Evolutionary conservation across 2,888 invertebrate species (phyloP).

Genomic region (Drosophila paranaensis): DNA sequence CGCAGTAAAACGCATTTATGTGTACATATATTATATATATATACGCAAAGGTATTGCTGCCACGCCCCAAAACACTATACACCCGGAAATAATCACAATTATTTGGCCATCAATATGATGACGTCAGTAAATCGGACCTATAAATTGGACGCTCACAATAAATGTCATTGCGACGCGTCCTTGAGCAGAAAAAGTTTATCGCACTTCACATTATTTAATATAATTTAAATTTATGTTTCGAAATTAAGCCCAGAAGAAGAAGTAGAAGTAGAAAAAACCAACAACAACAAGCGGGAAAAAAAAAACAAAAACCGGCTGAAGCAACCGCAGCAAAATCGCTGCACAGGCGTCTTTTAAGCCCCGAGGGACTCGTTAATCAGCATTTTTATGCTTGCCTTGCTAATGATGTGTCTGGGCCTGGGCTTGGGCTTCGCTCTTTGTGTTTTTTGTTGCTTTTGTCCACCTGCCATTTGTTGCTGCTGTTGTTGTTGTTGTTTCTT

Average conservation of each 20-base stretch:
- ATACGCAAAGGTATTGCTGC: neutral
- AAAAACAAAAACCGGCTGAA: constrained; percentile 8
- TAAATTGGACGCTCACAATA: constrained; percentile 71
- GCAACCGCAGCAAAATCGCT: constrained; percentile 24
- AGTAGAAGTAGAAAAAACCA: neutral
- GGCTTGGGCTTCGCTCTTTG: constrained; percentile 23
- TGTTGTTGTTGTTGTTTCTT: constrained; percentile 3
- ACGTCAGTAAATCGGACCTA: constrained; percentile 63
- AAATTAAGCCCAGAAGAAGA: constrained; percentile 45
- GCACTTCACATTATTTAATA: constrained; percentile 62
- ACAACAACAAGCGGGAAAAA: constrained; percentile 11
- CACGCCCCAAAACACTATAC: constrained; percentile 9
- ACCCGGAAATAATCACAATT: constrained; percentile 64
- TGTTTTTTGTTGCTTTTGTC: constrained; percentile 17
- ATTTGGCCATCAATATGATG: constrained; percentile 77
- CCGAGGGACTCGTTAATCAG: constrained; percentile 78
- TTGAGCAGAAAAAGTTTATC: constrained; percentile 45
- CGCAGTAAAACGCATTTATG: constrained; percentile 56
- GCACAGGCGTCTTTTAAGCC: constrained; percentile 43
- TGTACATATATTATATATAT: constrained; percentile 14
- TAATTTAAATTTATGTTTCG: constrained; percentile 78
- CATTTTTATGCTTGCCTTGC: constrained; percentile 78
- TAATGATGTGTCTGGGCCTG: constrained; percentile 65
- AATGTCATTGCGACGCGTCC: constrained; percentile 65
- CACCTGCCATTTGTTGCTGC: constrained; percentile 11